A percentile compares a stretch with the other conserved stretches of the same genome.
phyloP scores from a whole-genome alignment of 2,888 invertebrate genomes.

The Chesias legatella region DNA sequence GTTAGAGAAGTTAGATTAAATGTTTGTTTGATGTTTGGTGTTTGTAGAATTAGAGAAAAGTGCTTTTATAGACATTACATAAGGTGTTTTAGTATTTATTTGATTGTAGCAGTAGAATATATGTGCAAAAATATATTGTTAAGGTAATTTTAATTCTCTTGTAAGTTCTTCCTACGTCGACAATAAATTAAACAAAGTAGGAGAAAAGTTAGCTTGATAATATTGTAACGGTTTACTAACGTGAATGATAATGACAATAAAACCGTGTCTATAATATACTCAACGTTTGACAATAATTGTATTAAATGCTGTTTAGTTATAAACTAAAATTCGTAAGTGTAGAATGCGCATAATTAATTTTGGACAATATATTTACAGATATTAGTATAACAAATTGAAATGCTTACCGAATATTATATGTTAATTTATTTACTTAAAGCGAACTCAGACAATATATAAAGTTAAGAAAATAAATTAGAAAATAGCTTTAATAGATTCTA shows the following conservation, averaged over 20 bases:
- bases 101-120: slow-evolving; percentile 29
- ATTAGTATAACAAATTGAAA: slow-evolving; percentile 26
- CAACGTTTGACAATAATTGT: slow-evolving; percentile 23
- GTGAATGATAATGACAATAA: slow-evolving; percentile 11
- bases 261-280: slow-evolving; percentile 8
- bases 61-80: slow-evolving; percentile 68
- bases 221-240: not conserved
- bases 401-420: slow-evolving; percentile 1
- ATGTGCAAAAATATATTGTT: slow-evolving; percentile 24
- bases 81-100: slow-evolving; percentile 36
- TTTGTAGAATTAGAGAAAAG: slow-evolving; percentile 68
- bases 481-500: slow-evolving; percentile 76
- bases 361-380: slow-evolving; percentile 46
- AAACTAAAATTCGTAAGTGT: slow-evolving; percentile 13
- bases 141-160: slow-evolving; percentile 26
- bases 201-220: too few species aligned
- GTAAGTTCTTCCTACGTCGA: slow-evolving; percentile 27
- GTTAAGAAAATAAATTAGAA: slow-evolving; percentile 51
- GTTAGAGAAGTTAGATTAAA: slow-evolving; percentile 35
- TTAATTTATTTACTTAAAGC: slow-evolving; percentile 1
- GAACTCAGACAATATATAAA: slow-evolving; percentile 1
- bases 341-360: slow-evolving; percentile 36
- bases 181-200: slow-evolving; percentile 19
- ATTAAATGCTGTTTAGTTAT: slow-evolving; percentile 15
- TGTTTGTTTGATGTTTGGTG: slow-evolving; percentile 76